Base-by-base conservation (phyloP, 2,113 vertebrate genomes). In the Rhegmatorhina hoffmannsi region DNA sequence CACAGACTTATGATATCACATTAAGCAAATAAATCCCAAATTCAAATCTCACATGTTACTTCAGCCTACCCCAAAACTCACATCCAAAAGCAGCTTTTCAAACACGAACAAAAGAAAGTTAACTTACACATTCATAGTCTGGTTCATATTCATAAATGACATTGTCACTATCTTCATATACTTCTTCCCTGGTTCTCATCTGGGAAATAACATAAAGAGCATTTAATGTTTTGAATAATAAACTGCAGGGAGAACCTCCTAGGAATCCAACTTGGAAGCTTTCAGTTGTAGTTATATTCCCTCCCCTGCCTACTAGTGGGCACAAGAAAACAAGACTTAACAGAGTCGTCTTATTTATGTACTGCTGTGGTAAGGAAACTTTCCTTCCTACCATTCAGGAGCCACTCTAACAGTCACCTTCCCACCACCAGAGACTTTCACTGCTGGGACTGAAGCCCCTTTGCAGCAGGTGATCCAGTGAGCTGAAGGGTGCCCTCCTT, bases 81-180 rank as follows among this genome's bases (percentile, higher is more conserved):
- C 26, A 92, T 9, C 49, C 46, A 38, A 91, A 83, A 69, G 19
- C 38, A 80, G 6, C 28, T 76, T 90, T 88, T 69, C 78, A 74
- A 81, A 90, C 20, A 31, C 67, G 63, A 92, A 70, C 24, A 89
- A 53, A 74, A 68, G 24, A 89, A 77, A 89, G 62, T 58, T 68
- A 92, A 97, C 96, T 98, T 97, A 98, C 74, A 90, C 80, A 95
- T 85, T 95, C 77, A 79, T 91, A 88, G 31, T 97, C 97, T 89
- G 95, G 90, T 44, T 97, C 95, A 93, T 92, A 98, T 23, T 96
- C 95, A 93, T 97, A 98, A 89, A 97, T 56, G n/a, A 96, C 26
- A 89, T 26, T 93, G 24, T 74, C 70, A 60, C 63, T 85, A 17
- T 95, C 95, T 94, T 96, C 96, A 89, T 97, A 97, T 87, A 95